Percentiles rank a stretch among this genome's conserved stretches.
phyloP scores from a whole-genome alignment of 2,888 invertebrate species.

The Biston betularia region DNA sequence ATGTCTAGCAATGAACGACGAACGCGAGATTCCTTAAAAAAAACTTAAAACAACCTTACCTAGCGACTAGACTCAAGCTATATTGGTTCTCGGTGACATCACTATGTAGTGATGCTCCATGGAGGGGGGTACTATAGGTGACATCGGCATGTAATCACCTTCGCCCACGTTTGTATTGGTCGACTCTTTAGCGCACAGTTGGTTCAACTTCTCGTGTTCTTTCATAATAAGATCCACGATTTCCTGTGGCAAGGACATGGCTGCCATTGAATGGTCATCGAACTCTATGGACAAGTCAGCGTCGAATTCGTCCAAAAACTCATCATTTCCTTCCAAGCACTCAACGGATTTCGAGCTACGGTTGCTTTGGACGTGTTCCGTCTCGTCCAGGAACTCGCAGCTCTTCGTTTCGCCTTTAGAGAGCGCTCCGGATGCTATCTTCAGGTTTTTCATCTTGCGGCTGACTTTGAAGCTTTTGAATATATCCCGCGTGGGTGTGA shows the following conservation, averaged over 20 bases:
- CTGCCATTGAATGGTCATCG: conserved; percentile 63
- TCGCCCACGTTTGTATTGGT: conserved; percentile 46
- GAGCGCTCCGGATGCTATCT: conserved; percentile 61
- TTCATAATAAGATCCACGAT: conserved; percentile 74
- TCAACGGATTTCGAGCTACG: conserved; percentile 79
- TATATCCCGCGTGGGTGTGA: conserved; percentile 78
- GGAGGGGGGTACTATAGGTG: conserved; percentile 67
- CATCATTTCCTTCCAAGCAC: conserved; percentile 64
- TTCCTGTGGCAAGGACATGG: conserved; percentile 71
- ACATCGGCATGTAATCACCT: conserved; percentile 78
- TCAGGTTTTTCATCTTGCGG: conserved; percentile 74
- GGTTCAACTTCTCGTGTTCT: conserved; percentile 59
- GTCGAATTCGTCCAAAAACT: conserved; percentile 60
- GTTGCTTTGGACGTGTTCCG: conserved; percentile 61
- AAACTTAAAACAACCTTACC: conserved; percentile 11
- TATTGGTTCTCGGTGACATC: conserved; percentile 76
- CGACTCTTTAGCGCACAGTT: conserved; percentile 58
- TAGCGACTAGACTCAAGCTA: conserved; percentile 57
- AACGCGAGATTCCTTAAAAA: conserved; percentile 8
- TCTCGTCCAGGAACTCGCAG: conserved; percentile 78
- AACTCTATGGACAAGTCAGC: conserved; percentile 69
- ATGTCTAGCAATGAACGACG: conserved; percentile 1
- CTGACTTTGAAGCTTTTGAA: conserved; percentile 80
- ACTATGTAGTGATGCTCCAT: conserved; percentile 76
- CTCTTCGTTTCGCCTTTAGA: conserved; percentile 76